phyloP scores from a whole-genome alignment of 2,797 vertebrate species.

The Sciaenops ocellatus region DNA sequence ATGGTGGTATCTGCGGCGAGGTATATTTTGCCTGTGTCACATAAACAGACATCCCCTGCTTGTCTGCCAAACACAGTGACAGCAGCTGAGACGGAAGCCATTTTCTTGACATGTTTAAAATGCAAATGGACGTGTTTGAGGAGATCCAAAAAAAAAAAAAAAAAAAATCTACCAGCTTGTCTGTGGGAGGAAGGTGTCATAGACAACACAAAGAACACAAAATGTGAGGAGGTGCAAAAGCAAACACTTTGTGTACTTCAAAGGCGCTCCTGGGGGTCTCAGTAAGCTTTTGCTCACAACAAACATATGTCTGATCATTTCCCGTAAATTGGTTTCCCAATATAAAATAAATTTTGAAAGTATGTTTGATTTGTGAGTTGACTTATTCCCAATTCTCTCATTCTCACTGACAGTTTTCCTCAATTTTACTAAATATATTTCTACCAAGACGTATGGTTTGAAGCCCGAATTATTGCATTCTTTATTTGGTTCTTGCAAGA shows the following conservation, averaged over 20 bases:
- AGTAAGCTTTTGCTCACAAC: slow-evolving; percentile 66
- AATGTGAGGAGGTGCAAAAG: slow-evolving; percentile 79
- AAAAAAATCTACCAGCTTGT: slow-evolving; percentile 74
- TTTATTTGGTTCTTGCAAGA: slow-evolving; percentile 13
- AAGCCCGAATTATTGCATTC: not conserved
- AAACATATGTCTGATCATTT: slow-evolving; percentile 76
- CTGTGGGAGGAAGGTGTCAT: slow-evolving; percentile 82
- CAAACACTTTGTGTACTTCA: slow-evolving; percentile 74
- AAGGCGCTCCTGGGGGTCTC: slow-evolving; percentile 66
- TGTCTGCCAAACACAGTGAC: slow-evolving; percentile 78
- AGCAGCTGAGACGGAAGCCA: slow-evolving; percentile 78
- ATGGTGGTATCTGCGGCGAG: slow-evolving; percentile 53
- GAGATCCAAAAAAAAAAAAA: slow-evolving; percentile 56
- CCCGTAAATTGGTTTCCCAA: slow-evolving; percentile 58
- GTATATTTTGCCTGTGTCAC: slow-evolving; percentile 72
- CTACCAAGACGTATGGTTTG: slow-evolving; percentile 6
- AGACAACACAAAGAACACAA: slow-evolving; percentile 78
- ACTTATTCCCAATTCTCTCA: slow-evolving; percentile 32
- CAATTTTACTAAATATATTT: slow-evolving; percentile 27
- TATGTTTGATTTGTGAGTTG: slow-evolving; percentile 39
- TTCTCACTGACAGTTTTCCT: slow-evolving; percentile 3
- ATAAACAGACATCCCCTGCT: slow-evolving; percentile 71
- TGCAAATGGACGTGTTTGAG: slow-evolving; percentile 82
- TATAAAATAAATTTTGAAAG: slow-evolving; percentile 49
- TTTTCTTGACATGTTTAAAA: slow-evolving; percentile 83